Conservation (phyloP, 2,888 invertebrate genomes). For the Ditylenchus weischeri region DNA sequence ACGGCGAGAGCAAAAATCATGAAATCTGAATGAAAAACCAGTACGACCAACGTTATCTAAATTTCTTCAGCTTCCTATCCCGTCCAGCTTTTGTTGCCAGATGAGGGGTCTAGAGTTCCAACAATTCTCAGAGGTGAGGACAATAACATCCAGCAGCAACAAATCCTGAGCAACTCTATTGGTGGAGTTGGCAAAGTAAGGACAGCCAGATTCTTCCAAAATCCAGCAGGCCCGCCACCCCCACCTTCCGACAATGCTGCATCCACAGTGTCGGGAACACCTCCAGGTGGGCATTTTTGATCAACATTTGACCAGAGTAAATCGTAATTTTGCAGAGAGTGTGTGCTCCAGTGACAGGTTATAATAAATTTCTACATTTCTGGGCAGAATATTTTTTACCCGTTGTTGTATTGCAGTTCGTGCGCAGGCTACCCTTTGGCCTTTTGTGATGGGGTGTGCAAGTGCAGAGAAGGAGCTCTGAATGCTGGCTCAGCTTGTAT, state of each 20-base stretch:
- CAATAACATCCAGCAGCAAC: background rate
- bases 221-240: background rate
- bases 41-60: no score
- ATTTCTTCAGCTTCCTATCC: no score
- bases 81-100: no score
- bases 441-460: slow-evolving; percentile 56
- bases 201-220: slow-evolving; percentile 2
- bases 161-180: slow-evolving; percentile 1
- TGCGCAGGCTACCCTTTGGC: slow-evolving; percentile 58
- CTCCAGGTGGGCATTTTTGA: background rate
- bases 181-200: background rate
- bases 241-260: slow-evolving; percentile 12
- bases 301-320: background rate
- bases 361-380: no score
- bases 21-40: no score
- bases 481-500: slow-evolving; percentile 58
- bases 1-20: no score
- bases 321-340: slow-evolving; percentile 10
- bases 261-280: slow-evolving; percentile 6
- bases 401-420: slow-evolving; percentile 25
- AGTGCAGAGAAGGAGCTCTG: slow-evolving; percentile 52
- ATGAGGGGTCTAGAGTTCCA: no score
- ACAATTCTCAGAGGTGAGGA: no score
- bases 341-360: slow-evolving; percentile 25
- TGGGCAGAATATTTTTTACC: no score